phyloP scores from a whole-genome alignment of 2,888 invertebrate species.

The Scaptomyza reducta region DNA sequence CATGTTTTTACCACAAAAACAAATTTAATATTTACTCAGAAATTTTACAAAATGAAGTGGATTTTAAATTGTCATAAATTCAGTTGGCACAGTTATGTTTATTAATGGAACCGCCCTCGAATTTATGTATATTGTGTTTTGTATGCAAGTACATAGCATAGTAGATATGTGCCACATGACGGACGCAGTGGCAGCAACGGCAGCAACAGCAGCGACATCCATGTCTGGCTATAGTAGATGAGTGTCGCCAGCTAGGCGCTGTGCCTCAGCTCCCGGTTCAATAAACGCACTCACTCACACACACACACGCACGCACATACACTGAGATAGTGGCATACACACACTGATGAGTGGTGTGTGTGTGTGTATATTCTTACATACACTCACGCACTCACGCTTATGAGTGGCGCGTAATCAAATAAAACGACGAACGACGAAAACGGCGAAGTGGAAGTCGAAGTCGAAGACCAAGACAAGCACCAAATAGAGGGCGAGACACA shows the following conservation, averaged over 20 bases:
- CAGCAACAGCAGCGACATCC: conserved; percentile 28
- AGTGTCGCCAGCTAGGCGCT: conserved; percentile 73
- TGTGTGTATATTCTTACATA: conserved; percentile 54
- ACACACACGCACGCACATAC: conserved; percentile 26
- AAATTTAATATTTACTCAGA: not conserved
- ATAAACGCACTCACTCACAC: conserved; percentile 57
- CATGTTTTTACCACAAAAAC: too few relatives aligned
- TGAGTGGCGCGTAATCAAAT: conserved; percentile 72
- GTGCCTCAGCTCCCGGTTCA: conserved; percentile 63
- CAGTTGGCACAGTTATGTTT: conserved; percentile 2
- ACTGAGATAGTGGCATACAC: conserved; percentile 20
- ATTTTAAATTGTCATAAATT: not conserved
- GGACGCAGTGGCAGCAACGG: conserved; percentile 33
- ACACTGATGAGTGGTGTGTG: conserved; percentile 64
- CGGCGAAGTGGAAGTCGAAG: conserved; percentile 33
- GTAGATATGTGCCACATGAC: conserved; percentile 50
- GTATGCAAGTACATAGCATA: conserved; percentile 24
- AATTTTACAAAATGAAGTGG: not conserved
- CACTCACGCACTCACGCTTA: conserved; percentile 73
- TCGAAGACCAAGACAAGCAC: conserved; percentile 35
- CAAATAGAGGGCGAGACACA: conserved; percentile 11
- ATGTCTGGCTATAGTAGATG: conserved; percentile 50
- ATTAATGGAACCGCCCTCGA: conserved; percentile 53
- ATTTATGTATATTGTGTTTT: not conserved
- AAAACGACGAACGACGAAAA: conserved; percentile 61